These are phyloP conservation scores for Epinotia ramella DNA, from an alignment of 2,888 invertebrate genomes.

Conservation along the genomic window DNA sequence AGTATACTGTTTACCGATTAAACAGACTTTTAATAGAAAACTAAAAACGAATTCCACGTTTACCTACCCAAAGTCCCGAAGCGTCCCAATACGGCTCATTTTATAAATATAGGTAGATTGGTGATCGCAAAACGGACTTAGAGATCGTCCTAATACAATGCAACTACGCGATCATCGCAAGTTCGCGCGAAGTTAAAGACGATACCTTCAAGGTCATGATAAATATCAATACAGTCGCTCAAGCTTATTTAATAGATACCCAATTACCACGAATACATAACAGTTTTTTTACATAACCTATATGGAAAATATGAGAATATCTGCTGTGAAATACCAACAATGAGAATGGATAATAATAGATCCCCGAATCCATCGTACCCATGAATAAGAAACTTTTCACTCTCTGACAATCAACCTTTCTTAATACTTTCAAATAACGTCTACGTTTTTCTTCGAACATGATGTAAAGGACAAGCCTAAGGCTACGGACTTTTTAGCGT, in stretches of 20 bases:
- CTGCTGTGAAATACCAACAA: not conserved
- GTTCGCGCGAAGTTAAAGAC: too few relatives aligned
- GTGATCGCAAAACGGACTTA: not conserved
- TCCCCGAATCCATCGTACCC: not conserved
- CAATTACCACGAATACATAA: not conserved
- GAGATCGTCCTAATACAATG: too few relatives aligned
- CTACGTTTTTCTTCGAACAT: slow-evolving; percentile 15
- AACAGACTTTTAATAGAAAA: too few relatives aligned
- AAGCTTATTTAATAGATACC: not conserved
- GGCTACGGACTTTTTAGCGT: slow-evolving; percentile 21
- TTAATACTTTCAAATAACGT: not conserved
- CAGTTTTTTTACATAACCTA: not conserved
- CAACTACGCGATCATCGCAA: too few relatives aligned
- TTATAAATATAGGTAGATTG: not conserved
- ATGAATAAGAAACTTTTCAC: slow-evolving; percentile 12
- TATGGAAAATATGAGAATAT: not conserved
- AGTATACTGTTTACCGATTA: too few relatives aligned
- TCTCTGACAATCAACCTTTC: slow-evolving; percentile 21
- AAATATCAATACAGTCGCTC: not conserved
- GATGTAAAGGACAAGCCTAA: slow-evolving; percentile 28
- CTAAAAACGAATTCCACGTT: not conserved
- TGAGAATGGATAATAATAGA: not conserved
- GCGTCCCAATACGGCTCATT: not conserved
- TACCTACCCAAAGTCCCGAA: not conserved
- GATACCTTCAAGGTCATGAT: not conserved